These are phyloP conservation scores for Rotaria macrura DNA, from an alignment of 2,888 invertebrate species.

Conservation along the genomic window DNA sequence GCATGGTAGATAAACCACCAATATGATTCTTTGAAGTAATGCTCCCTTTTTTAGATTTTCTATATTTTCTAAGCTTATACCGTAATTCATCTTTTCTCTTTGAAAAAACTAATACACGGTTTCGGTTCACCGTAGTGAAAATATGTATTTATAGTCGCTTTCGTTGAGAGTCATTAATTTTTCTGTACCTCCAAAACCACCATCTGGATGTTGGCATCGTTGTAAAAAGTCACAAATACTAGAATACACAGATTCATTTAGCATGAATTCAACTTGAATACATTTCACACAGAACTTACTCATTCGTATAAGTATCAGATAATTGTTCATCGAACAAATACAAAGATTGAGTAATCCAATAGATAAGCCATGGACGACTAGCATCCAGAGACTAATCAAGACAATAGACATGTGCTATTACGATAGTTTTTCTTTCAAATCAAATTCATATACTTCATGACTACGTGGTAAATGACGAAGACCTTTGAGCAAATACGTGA, in stretches of 20 bases:
- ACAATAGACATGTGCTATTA: too few relatives aligned
- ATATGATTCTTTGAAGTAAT: too few relatives aligned
- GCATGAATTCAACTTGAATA: not conserved
- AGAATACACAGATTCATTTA: not conserved
- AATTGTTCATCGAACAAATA: constrained; percentile 63
- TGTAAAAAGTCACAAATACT: constrained; percentile 26
- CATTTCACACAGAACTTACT: constrained; percentile 39
- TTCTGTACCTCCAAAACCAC: constrained; percentile 20
- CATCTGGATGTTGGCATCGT: constrained; percentile 28
- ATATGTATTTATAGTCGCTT: too few relatives aligned
- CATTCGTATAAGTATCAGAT: constrained; percentile 49
- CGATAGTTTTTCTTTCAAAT: not conserved
- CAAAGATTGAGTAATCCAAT: constrained; percentile 86
- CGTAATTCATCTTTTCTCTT: too few relatives aligned
- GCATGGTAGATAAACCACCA: too few relatives aligned
- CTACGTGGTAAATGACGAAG: not conserved
- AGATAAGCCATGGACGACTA: constrained; percentile 88
- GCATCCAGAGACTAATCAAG: constrained; percentile 60
- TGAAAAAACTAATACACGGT: too few relatives aligned
- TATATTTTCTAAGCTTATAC: too few relatives aligned
- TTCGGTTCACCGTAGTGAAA: too few relatives aligned
- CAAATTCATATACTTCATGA: constrained; percentile 1
- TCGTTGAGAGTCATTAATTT: constrained; percentile 35
- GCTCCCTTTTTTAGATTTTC: too few relatives aligned
- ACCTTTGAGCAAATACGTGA: constrained; percentile 19